phyloP scores from a whole-genome alignment of 2,113 vertebrate genomes.

The Pedetes capensis region DNA sequence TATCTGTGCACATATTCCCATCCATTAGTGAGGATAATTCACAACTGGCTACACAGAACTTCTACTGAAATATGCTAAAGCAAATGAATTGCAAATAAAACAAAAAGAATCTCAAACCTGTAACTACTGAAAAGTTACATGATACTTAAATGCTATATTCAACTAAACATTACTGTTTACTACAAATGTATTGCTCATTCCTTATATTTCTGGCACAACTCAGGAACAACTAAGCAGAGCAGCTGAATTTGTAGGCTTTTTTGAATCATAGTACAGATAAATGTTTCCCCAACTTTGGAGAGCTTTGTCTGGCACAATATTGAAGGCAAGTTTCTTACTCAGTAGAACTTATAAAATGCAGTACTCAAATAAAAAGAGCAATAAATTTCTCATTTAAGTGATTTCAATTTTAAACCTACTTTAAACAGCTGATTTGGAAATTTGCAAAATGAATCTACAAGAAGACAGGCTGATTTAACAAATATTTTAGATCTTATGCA shows the following conservation, averaged over 20 bases:
- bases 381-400: background rate
- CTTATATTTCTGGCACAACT: background rate
- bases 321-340: background rate
- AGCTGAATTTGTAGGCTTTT: background rate
- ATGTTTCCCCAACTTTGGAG: background rate
- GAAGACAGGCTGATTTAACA: slow-evolving; percentile 1
- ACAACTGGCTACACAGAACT: background rate
- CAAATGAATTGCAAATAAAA: background rate
- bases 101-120: background rate
- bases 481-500: slow-evolving; percentile 10
- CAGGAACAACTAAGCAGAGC: background rate
- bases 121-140: background rate
- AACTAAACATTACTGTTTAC: background rate
- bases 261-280: background rate
- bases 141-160: background rate
- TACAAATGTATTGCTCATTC: slow-evolving; percentile 9
- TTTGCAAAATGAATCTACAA: slow-evolving; percentile 28
- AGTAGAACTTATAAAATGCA: background rate
- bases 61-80: background rate
- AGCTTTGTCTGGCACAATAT: background rate
- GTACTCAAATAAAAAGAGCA: background rate
- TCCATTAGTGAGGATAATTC: background rate
- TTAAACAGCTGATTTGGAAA: slow-evolving; percentile 6
- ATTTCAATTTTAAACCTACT: slow-evolving; percentile 9
- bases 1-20: background rate